Base-by-base conservation (phyloP, 53 echinoderm and acorn worm genomes). In the Patiria pectinifera region DNA sequence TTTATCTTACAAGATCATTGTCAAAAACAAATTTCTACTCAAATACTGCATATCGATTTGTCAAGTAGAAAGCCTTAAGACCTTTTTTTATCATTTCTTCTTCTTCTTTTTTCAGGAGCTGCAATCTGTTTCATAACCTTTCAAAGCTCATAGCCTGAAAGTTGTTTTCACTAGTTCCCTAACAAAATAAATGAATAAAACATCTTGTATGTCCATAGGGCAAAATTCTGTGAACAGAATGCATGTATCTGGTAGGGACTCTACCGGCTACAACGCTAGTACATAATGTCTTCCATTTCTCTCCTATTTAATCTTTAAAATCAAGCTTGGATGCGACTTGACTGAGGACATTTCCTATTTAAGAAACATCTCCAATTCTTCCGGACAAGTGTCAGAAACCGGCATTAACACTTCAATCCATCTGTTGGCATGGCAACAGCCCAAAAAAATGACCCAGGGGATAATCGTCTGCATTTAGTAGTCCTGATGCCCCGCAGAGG, bases 351-450 rank as follows among this genome's bases (percentile, higher is more conserved):
- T 90, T 80, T 90, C 81, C 90, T 81, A 80, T 80, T 81, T 69
- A 45, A 62, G 46, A 90, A 79, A 48, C 80, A 14, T 44, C 35
- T 81, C 49, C 82, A 80, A 81, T 66, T 90, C 90, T 90, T 90
- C 81, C 63, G 81, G 81, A 80, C 90, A 90, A 90, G 90, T 90
- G 90, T 90, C 90, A 69, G 90, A 90, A 66, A 90, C 80, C 44
- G 82, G 90, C 90, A 90, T 90, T 90, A 90, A 90, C 90, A 90
- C 90, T 90, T 90, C 90, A 90, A 90, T 90, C 90, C 90, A 90
- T 90, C 90, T 90, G 81, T 90, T 60, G 90, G 62, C 90, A 90
- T 72, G 59, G 84, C 76, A 91, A 91, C 83, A 91, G 72, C 91
- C 83, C 49, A 71, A 58, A 78, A 76, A 72, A 75, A 69, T 24